Conservation (phyloP, 2,113 vertebrate genomes). For the Siphamia tubifer region DNA sequence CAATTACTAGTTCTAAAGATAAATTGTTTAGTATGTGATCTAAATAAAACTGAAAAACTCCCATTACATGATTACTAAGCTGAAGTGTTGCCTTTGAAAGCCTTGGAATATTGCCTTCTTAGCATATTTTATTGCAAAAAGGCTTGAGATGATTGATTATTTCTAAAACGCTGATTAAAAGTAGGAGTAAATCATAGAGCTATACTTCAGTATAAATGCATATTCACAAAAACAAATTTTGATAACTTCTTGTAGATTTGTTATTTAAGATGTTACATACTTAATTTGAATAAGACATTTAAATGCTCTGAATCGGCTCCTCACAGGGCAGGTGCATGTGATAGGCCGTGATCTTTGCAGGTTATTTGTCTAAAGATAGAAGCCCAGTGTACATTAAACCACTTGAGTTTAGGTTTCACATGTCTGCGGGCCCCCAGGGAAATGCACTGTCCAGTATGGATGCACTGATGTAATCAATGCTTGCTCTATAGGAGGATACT, state of each 20-base stretch:
- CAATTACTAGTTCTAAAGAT: too few relatives aligned
- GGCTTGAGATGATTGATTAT: not conserved
- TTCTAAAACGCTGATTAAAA: too few relatives aligned
- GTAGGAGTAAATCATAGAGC: too few relatives aligned
- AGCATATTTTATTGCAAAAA: too few relatives aligned
- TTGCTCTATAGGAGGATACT: constrained; percentile 52
- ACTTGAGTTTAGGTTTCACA: constrained; percentile 38
- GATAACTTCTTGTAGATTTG: not conserved
- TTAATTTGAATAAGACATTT: not conserved
- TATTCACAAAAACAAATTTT: not conserved
- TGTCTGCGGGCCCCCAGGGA: constrained; percentile 12
- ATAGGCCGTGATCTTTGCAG: not conserved
- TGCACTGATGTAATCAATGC: constrained; percentile 54
- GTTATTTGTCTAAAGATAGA: constrained; percentile 42
- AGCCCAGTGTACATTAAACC: constrained; percentile 35
- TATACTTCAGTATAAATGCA: not conserved
- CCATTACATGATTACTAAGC: too few relatives aligned
- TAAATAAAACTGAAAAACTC: too few relatives aligned
- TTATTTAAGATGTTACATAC: not conserved
- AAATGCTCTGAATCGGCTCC: not conserved
- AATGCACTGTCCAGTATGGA: constrained; percentile 38
- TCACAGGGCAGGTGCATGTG: not conserved
- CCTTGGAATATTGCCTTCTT: too few relatives aligned
- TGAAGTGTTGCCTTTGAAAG: too few relatives aligned
- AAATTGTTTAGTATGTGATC: too few relatives aligned